Conservation (phyloP, 2,113 vertebrate genomes). For the Bos taurus region ARS-UCD2.0 NC_037340.1:40376501-40377000, state of each 20-base stretch:
- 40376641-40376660: not conserved
- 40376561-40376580: not conserved
- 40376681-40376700: not conserved
- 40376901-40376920: not conserved
- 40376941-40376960: not conserved
- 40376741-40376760: not conserved
- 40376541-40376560: not conserved
- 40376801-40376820: not conserved
- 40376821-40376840: not conserved
- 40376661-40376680: not conserved
- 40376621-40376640: not conserved
- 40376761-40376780: not conserved
- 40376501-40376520: not conserved
- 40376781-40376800: not conserved
- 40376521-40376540: not conserved
- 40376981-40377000: not conserved
- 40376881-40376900: not conserved
- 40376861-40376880: not conserved
- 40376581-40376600: not conserved
- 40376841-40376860: not conserved
- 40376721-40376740: not conserved
- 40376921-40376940: not conserved
- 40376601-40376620: not conserved
- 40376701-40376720: not conserved
- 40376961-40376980: not conserved